Conservation (phyloP, 2,888 invertebrate species). For the Athalia circularis region DNA sequence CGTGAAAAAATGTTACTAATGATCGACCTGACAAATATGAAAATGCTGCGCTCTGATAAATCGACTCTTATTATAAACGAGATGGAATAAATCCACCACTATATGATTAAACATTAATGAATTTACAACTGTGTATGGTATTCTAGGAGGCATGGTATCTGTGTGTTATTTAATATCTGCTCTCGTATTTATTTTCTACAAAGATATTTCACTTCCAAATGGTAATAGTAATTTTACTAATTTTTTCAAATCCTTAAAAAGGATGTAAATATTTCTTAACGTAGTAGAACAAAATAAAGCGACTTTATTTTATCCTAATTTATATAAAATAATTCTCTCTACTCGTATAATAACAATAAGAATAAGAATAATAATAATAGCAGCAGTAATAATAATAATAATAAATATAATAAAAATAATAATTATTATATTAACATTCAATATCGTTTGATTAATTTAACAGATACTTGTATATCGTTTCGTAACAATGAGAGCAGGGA, state of each 20-base stretch:
- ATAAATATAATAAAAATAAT: not conserved
- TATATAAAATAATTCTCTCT: conserved; percentile 11
- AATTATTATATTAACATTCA: not conserved
- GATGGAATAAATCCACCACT: conserved; percentile 33
- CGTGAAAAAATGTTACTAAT: conserved; percentile 27
- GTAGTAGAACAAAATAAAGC: conserved; percentile 30
- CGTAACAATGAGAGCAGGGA: conserved; percentile 18
- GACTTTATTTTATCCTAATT: conserved; percentile 35
- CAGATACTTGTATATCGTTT: conserved; percentile 6
- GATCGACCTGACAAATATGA: conserved; percentile 39
- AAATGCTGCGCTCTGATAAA: conserved; percentile 39
- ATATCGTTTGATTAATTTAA: conserved; percentile 13
- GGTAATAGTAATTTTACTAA: conserved; percentile 13
- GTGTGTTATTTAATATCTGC: conserved; percentile 38
- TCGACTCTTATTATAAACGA: conserved; percentile 31
- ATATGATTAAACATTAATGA: conserved; percentile 31
- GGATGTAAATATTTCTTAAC: conserved; percentile 65
- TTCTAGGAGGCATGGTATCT: conserved; percentile 36
- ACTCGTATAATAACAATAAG: conserved; percentile 11
- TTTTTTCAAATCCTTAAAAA: conserved; percentile 64
- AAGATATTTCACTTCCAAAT: conserved; percentile 23
- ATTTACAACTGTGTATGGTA: conserved; percentile 36
- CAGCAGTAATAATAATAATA: not conserved
- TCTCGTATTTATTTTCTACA: conserved; percentile 34
- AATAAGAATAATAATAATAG: conserved; percentile 14